Evolutionary conservation across 2,113 vertebrate species (phyloP).

Genomic region (Natator depressus): DNA sequence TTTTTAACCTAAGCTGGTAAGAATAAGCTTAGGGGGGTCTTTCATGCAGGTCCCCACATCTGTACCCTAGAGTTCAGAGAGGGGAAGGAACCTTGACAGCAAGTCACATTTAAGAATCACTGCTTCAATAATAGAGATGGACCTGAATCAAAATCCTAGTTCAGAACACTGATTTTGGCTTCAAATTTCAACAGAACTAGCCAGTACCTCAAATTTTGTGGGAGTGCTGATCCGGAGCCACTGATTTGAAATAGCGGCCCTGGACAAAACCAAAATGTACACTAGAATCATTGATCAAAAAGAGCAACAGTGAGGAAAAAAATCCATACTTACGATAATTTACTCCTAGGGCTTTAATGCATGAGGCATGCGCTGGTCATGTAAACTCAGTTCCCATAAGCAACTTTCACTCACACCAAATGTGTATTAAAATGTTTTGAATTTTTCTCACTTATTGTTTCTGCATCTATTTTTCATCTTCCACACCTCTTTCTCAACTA

Average conservation of each 20-base stretch:
- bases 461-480: not conserved
- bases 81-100: too few species aligned
- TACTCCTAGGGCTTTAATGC: not conserved
- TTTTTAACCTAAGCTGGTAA: too few species aligned
- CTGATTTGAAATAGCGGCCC: not conserved
- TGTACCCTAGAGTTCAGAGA: too few species aligned
- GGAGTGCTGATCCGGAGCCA: not conserved
- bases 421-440: fast-evolving
- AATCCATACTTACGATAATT: not conserved
- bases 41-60: too few species aligned
- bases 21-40: too few species aligned
- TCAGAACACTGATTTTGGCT: not conserved
- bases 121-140: not conserved
- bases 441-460: not conserved
- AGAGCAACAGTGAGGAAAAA: not conserved
- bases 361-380: not conserved
- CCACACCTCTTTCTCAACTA: not conserved
- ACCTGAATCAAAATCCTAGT: not conserved
- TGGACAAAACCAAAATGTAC: not conserved
- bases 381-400: not conserved
- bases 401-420: not conserved
- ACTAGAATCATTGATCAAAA: not conserved
- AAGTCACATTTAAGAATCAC: not conserved
- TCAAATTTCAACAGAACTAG: not conserved
- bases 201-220: not conserved